These are phyloP conservation scores for Phataginus tetradactyla DNA, from an alignment of 2,797 vertebrate species.

Conservation along the genomic window DNA sequence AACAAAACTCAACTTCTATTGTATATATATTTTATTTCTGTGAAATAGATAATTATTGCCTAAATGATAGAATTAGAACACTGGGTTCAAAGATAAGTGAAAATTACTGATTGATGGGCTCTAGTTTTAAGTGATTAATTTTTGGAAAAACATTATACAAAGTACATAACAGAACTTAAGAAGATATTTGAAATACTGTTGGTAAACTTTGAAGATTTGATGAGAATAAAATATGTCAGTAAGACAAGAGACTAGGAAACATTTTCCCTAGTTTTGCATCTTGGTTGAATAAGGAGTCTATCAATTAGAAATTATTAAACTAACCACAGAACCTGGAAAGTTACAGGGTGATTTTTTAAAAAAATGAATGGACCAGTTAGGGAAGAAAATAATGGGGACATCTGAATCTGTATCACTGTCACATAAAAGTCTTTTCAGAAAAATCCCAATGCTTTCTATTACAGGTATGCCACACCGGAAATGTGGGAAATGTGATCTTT, in stretches of 20 bases:
- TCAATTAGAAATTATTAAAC: not conserved
- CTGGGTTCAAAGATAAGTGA: not conserved
- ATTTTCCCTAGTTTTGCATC: not conserved
- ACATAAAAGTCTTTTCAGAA: not conserved
- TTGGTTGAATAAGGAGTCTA: not conserved
- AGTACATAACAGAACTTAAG: not conserved
- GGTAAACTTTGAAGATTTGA: not conserved
- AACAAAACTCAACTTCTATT: not conserved
- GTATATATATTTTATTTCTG: not conserved
- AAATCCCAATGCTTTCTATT: not conserved
- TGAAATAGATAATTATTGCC: not conserved
- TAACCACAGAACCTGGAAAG: not conserved
- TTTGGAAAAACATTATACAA: not conserved
- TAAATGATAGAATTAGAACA: not conserved
- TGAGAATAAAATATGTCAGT: not conserved
- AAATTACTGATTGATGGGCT: not conserved
- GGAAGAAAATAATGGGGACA: not conserved
- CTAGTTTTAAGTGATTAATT: not conserved
- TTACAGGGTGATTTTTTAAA: not conserved
- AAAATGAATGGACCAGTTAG: not conserved
- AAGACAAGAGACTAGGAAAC: not conserved
- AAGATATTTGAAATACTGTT: not conserved
- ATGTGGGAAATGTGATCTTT: not conserved
- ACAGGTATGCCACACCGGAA: not conserved
- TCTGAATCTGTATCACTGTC: not conserved